phyloP scores from a whole-genome alignment of 2,113 vertebrate genomes.

The Cavia aperea region DNA sequence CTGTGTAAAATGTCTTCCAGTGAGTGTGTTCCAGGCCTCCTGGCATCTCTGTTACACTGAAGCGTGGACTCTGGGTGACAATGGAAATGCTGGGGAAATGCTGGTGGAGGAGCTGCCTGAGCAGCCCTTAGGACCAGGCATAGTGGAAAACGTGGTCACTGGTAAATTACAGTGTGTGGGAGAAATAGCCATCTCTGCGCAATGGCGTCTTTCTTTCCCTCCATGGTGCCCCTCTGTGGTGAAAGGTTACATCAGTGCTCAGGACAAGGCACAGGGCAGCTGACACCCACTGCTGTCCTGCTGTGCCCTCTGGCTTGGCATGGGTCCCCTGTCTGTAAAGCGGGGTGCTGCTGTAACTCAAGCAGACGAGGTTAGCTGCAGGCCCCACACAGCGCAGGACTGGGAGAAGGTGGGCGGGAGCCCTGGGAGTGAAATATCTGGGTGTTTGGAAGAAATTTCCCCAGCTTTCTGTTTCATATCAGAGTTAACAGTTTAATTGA shows the following conservation, averaged over 20 bases:
- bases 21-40: neutral
- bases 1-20: neutral
- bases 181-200: neutral
- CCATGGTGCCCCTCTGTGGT: too few species aligned
- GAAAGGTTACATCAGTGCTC: neutral
- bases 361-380: neutral
- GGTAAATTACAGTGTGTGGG: neutral
- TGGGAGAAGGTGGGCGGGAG: neutral
- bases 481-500: neutral
- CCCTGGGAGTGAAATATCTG: neutral
- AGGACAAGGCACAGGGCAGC: neutral
- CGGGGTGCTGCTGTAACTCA: neutral
- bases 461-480: neutral
- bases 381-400: neutral
- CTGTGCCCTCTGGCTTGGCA: neutral
- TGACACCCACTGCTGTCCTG: neutral
- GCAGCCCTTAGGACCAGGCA: neutral
- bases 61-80: neutral
- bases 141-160: neutral
- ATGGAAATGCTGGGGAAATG: neutral
- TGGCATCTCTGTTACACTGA: neutral
- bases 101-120: neutral
- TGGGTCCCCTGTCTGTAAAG: neutral
- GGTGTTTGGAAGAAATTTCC: neutral
- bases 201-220: neutral